Base-by-base conservation (phyloP, 2,797 vertebrate genomes). In the Halcyon smyrnensis region DNA sequence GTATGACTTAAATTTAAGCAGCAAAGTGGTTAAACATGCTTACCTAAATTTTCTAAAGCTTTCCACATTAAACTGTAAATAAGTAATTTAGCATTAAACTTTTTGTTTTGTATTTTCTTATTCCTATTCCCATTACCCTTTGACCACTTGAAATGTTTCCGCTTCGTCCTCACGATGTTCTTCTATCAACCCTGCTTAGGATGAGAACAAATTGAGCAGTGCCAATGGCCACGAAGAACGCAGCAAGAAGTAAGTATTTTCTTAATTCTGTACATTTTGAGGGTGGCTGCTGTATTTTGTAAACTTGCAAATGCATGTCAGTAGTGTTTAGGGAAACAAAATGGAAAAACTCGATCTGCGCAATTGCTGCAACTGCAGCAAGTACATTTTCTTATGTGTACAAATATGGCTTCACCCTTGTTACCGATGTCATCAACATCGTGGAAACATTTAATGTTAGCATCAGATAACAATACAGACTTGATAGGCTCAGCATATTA, bases 131-230 rank as follows among this genome's bases (percentile, higher is more conserved):
- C 98, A 98, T 98, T 98, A 98, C 98, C 98, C 98, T 98, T 99
- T 99, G 99, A 99, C 99, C 98, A 98, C 99, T 99, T 99, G 98
- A 99, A 99, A 98, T 99, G 98, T 99, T 99, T 99, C 99, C 98
- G 97, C 99, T 99, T 98, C 99, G 99, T 99, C 99, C 98, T 99
- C 98, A 99, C 98, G 98, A 99, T 99, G 98, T 99, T 99, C 99
- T 99, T 99, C 99, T 99, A 98, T 99, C 98, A 98, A 99, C 99
- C 98, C 98, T 99, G 99, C 99, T 99, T 99, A 99, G 99, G 99
- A 99, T 98, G 99, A 99, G 98, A 99, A 99, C 99, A 99, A 99
- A 98, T 97, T 98, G 98, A 98, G 97, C 98, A 99, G 99, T 98
- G 99, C 99, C 96, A 98, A 99, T 82, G 98, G 98, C 96, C 99